Conservation (phyloP, 2,888 invertebrate genomes). For the Iphiclides podalirius region DNA sequence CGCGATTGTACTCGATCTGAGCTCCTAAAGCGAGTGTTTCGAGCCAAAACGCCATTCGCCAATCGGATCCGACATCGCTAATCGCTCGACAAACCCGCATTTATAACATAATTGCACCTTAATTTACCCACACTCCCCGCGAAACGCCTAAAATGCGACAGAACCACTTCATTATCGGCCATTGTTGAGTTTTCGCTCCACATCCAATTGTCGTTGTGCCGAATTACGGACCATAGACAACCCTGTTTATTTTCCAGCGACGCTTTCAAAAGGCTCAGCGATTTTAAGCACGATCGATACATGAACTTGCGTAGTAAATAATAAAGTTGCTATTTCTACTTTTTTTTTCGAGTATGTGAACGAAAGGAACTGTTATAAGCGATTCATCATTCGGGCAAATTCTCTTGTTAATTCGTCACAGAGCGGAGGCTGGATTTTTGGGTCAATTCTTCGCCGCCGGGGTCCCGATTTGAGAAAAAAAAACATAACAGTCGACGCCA, state of each 20-base stretch:
- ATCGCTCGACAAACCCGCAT: slow-evolving; percentile 69
- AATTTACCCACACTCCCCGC: slow-evolving; percentile 61
- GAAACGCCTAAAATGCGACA: slow-evolving; percentile 58
- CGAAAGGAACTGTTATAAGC: slow-evolving; percentile 46
- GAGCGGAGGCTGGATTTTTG: slow-evolving; percentile 47
- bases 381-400: slow-evolving; percentile 60
- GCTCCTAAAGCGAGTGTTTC: slow-evolving; percentile 33
- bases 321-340: slow-evolving; percentile 14
- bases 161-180: slow-evolving; percentile 63
- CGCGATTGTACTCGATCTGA: slow-evolving; percentile 10
- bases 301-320: slow-evolving; percentile 15
- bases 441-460: slow-evolving; percentile 48
- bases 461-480: slow-evolving; percentile 48
- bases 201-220: slow-evolving; percentile 54
- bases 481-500: slow-evolving; percentile 34
- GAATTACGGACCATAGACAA: slow-evolving; percentile 23
- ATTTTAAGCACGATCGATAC: slow-evolving; percentile 33
- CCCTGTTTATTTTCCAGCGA: slow-evolving; percentile 33
- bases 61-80: slow-evolving; percentile 43
- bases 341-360: slow-evolving; percentile 34
- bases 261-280: slow-evolving; percentile 31
- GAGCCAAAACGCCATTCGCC: slow-evolving; percentile 24
- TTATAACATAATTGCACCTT: slow-evolving; percentile 70
- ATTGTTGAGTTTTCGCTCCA: slow-evolving; percentile 65
- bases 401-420: slow-evolving; percentile 72